These are phyloP conservation scores for Zeugodacus cucurbitae DNA, from an alignment of 1,140 invertebrate genomes.

Conservation along the genomic window DNA sequence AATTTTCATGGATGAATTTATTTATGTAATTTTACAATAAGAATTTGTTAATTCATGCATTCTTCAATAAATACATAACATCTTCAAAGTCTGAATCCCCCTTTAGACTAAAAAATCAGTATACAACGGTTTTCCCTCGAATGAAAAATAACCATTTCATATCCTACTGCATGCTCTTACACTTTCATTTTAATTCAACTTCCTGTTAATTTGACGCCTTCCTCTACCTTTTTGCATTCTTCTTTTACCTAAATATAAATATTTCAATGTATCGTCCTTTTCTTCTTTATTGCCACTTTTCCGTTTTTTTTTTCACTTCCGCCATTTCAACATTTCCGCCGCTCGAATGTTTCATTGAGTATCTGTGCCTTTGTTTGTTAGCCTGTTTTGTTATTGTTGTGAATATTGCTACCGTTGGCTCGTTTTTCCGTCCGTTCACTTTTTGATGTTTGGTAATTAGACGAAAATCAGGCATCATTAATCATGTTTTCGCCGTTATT, in stretches of 20 bases:
- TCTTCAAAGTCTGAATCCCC: too few relatives aligned
- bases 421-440: neutral
- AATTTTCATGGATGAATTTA: too few relatives aligned
- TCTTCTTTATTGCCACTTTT: neutral
- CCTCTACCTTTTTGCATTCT: neutral
- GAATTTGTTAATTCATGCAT: too few relatives aligned
- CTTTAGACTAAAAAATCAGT: too few relatives aligned
- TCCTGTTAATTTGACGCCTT: neutral
- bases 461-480: slow-evolving; percentile 40
- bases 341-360: neutral
- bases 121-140: too few relatives aligned
- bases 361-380: neutral
- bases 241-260: neutral
- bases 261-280: neutral
- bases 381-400: neutral
- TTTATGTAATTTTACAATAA: too few relatives aligned
- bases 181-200: neutral
- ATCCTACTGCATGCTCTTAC: neutral
- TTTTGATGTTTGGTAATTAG: slow-evolving; percentile 41
- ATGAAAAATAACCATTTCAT: neutral
- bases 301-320: neutral
- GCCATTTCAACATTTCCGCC: slow-evolving; percentile 23
- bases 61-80: too few relatives aligned
- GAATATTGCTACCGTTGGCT: neutral
- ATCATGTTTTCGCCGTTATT: slow-evolving; percentile 18